Base-by-base conservation (phyloP, 1,140 invertebrate genomes). In the Drosophila serrata region DNA sequence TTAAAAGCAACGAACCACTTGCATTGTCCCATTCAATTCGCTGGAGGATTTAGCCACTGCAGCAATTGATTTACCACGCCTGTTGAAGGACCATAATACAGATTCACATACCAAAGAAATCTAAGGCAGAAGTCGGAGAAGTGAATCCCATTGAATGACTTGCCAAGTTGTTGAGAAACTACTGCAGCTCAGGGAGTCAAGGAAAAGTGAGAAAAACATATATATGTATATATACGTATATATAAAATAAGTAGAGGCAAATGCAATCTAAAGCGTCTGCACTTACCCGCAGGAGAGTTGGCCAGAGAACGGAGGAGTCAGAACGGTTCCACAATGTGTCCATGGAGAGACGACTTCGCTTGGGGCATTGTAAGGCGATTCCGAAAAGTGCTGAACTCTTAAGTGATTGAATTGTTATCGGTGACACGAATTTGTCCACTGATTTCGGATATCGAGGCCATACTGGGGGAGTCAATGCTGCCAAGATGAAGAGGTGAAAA, bases 391-490 rank as follows among this genome's bases (percentile, higher is more conserved):
- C 76, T 74, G 76, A 82, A 87, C 80, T 88, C 67, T 77, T 80
- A 82, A 87, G 82, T 87, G 84, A 87, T 88, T 87, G 84, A 88
- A 88, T 87, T 88, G 82, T 82, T 80, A 88, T 73, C 84, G 73
- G 59, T 59, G 76, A 82, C 59, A 73, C 51, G 70, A 70, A 86
- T 86, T 86, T 85, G 75, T 82, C 57, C 70, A 62, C 37, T 62
- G 49, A 85, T 86, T 85, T 74, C 13, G 56, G 61, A 81, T 81
- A 49, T 17, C 27, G 67, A 64, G 22, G 40, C 56, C 53, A 17
- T 17, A 17, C 40, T 42, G 17, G n/a, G 43, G 27, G n/a, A 24
- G 19, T 31, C 40, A 40, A 35, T 45, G 42, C 19, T 75, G 76
- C 45, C 43, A 53, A 53, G 19, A 68, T 56, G 46, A 12, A 43